Percentiles rank a stretch among this genome's conserved stretches.
Evolutionary conservation across 2,113 vertebrate genomes (phyloP).

Genomic region (Chitala chitala): DNA sequence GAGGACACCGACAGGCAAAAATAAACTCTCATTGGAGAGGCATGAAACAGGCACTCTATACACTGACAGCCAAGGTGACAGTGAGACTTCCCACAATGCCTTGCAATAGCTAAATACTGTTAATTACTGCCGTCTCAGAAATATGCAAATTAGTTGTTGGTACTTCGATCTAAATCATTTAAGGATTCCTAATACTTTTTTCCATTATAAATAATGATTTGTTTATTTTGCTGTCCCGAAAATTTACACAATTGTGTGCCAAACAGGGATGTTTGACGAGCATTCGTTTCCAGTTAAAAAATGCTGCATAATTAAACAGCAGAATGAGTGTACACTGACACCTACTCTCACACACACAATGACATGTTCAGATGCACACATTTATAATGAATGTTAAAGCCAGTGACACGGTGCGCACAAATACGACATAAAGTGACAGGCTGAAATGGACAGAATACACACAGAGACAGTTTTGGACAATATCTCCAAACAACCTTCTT

Average conservation of each 20-base stretch:
- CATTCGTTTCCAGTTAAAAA: too few species aligned
- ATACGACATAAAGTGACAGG: too few species aligned
- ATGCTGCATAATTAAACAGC: too few species aligned
- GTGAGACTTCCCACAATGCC: constrained; percentile 24
- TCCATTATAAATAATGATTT: background rate
- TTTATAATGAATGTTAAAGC: background rate
- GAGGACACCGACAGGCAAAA: background rate
- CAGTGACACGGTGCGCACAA: too few species aligned
- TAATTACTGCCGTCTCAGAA: background rate
- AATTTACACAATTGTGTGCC: background rate
- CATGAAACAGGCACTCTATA: background rate
- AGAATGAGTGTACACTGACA: background rate
- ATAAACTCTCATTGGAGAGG: background rate
- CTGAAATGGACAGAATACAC: too few species aligned
- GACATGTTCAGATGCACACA: background rate
- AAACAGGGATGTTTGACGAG: constrained; percentile 4
- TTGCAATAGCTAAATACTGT: constrained; percentile 1
- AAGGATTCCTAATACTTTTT: background rate
- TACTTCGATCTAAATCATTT: background rate
- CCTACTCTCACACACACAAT: background rate
- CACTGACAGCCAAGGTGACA: constrained; percentile 9
- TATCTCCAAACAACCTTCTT: too few species aligned
- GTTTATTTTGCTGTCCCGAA: background rate
- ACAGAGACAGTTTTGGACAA: too few species aligned
- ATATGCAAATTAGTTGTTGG: background rate